Conservation (phyloP, 2,888 invertebrate genomes). For the Oeneis ivallda region DNA sequence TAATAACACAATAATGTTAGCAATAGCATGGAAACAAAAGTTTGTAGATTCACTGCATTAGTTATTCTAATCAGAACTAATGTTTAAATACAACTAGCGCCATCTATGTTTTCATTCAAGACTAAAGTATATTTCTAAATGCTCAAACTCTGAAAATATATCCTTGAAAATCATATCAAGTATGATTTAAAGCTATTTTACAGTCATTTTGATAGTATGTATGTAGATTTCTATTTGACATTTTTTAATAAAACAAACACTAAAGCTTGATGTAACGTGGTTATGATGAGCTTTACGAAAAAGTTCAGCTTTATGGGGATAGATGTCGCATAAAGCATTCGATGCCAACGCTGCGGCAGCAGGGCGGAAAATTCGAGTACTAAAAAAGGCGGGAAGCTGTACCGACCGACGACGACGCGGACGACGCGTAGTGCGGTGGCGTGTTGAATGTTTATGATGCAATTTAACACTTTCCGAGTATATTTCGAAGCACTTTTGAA, state of each 20-base stretch:
- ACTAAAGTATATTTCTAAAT: not conserved
- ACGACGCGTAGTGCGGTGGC: conserved; percentile 42
- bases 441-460: conserved; percentile 71
- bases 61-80: not conserved
- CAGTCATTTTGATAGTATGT: not conserved
- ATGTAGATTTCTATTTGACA: too few relatives aligned
- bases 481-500: conserved; percentile 68
- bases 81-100: conserved; percentile 21
- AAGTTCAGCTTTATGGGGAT: conserved; percentile 53
- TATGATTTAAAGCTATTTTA: not conserved
- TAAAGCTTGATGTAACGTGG: not conserved
- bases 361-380: conserved; percentile 47
- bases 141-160: not conserved
- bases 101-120: conserved; percentile 26
- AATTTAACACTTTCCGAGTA: conserved; percentile 68
- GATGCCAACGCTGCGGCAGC: conserved; percentile 43
- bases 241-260: not conserved
- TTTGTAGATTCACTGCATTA: not conserved
- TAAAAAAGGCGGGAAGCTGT: conserved; percentile 52
- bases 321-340: conserved; percentile 62
- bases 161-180: too few relatives aligned
- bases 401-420: conserved; percentile 29
- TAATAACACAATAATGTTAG: not conserved
- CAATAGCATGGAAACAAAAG: not conserved
- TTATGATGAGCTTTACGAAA: conserved; percentile 34